Base-by-base conservation (phyloP, 2,888 invertebrate genomes). In the Herminia tarsipennalis region DNA sequence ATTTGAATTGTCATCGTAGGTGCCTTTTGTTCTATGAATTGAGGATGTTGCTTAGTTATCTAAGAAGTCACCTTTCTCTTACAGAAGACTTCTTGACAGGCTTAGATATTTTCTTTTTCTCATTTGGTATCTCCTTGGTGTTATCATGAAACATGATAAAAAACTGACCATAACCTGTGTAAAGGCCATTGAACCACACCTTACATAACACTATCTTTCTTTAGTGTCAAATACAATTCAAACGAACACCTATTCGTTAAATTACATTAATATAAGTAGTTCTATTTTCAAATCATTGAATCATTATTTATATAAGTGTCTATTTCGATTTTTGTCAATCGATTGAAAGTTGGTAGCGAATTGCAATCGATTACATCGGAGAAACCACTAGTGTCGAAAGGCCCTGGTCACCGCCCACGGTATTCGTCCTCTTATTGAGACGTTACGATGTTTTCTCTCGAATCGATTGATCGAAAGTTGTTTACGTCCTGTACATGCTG, bases 351-450 rank as follows among this genome's bases (percentile, higher is more conserved):
- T 68, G 74, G 13, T 13, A 37, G 20, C 28, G 5, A 69, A 75
- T 76, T 70, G 70, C 75, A 71, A 78, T 72, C 78, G 78, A 80
- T 81, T 80, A 77, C 69, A 64, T 66, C 66, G 65, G 72, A 68
- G 76, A 76, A 78, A 78, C 36, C 51, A 47, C 53, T 54, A 27
- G 52, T 74, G 71, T 76, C 65, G 74, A 70, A 73, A 68, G 73
- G 66, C 61, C n/a, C 59, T 57, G 72, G 53, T 39, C 70, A 57
- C 71, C 78, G 70, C 78, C 78, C 72, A 76, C 77, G 53, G 10
- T 63, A 69, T 70, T 70, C 66, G 63, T 57, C 70, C 69, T 73
- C 76, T 76, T 77, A 82, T 81, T 82, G 78, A 78, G 78, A 73
- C 68, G 74, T 81, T 78, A 53, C 52, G 41, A 41, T 36, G 62